These are phyloP conservation scores for Umimayanthus chanpuru DNA, from an alignment of 92 coral and sea anemone genomes.

Conservation along the genomic window DNA sequence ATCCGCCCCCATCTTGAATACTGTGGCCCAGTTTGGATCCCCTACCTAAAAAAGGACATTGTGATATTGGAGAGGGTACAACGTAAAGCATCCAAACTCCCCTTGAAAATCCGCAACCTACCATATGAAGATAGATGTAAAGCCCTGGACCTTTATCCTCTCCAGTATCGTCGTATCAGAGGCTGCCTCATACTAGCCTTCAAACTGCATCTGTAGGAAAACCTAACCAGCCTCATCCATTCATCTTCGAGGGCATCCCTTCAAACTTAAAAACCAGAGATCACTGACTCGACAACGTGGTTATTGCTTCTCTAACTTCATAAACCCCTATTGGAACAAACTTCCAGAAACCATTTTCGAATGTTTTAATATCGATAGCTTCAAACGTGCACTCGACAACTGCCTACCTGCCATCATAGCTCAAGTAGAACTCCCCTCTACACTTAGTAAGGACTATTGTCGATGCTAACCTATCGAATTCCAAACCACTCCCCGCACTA, in stretches of 20 bases:
- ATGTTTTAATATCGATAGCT: too few species aligned
- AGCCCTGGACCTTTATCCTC: not conserved
- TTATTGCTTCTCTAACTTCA: not conserved
- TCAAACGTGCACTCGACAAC: too few species aligned
- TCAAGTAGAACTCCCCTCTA: too few species aligned
- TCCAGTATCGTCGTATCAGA: not conserved
- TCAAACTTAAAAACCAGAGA: not conserved
- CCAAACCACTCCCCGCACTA: too few species aligned
- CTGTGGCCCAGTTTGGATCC: not conserved
- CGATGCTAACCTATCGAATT: too few species aligned
- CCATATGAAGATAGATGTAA: not conserved
- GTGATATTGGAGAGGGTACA: not conserved
- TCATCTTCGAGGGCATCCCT: not conserved
- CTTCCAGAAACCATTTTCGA: too few species aligned
- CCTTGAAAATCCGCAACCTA: not conserved
- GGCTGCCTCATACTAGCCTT: not conserved
- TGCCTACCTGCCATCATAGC: too few species aligned
- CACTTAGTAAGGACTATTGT: too few species aligned
- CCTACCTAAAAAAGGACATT: not conserved
- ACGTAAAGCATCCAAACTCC: not conserved
- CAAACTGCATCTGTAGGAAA: not conserved
- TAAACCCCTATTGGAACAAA: not conserved
- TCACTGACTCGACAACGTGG: not conserved
- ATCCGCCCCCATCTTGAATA: too few species aligned
- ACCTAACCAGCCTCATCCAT: not conserved